Conservation (phyloP, 2,113 vertebrate genomes). For the Lepidothrix coronata region DNA sequence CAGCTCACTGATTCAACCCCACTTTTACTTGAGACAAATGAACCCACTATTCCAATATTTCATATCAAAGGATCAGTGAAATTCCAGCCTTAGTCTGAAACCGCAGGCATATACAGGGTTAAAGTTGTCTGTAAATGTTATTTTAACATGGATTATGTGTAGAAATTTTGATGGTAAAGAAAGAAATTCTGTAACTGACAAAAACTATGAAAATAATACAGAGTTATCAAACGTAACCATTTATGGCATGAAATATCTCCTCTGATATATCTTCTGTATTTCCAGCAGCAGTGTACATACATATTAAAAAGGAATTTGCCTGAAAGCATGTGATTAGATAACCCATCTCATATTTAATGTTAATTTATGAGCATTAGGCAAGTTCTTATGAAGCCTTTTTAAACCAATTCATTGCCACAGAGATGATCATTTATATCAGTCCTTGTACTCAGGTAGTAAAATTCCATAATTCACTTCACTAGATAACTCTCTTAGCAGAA, state of each 20-base stretch:
- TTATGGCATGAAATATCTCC: slow-evolving; percentile 25
- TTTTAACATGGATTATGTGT: background rate
- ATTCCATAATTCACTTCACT: slow-evolving; percentile 59
- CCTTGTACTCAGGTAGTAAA: slow-evolving; percentile 64
- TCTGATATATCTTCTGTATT: background rate
- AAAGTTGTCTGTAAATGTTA: background rate
- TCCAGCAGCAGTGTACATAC: slow-evolving; percentile 42
- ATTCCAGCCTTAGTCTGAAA: background rate
- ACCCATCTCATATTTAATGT: slow-evolving; percentile 55
- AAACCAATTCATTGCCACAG: slow-evolving; percentile 56
- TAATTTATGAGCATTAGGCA: slow-evolving; percentile 70
- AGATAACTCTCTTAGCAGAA: slow-evolving; percentile 55
- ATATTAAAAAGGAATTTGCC: slow-evolving; percentile 64
- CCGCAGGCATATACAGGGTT: background rate
- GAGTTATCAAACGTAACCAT: background rate
- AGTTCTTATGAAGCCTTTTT: slow-evolving; percentile 63
- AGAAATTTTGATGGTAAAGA: background rate
- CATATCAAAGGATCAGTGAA: background rate
- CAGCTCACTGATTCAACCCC: background rate
- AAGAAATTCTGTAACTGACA: background rate
- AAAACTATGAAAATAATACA: background rate
- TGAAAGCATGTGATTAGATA: slow-evolving; percentile 55
- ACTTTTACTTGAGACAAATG: background rate
- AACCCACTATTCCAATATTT: background rate
- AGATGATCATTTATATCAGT: slow-evolving; percentile 52